Evolutionary conservation across 2,797 vertebrate species (phyloP).

Genomic region (Paguma larvata): DNA sequence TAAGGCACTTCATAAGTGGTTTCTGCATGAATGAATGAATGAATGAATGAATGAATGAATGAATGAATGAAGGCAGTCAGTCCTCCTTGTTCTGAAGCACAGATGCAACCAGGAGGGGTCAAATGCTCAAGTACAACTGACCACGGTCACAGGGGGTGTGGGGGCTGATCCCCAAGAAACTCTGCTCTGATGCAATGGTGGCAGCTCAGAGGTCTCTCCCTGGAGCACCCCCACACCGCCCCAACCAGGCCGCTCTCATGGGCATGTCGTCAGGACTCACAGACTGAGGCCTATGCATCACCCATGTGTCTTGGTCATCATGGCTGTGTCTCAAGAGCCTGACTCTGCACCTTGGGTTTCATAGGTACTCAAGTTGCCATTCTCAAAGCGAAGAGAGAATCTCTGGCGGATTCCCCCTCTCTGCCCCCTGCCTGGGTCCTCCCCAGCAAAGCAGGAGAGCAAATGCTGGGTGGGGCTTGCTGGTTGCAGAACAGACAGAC

Average conservation of each 20-base stretch:
- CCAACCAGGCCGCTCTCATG: not conserved
- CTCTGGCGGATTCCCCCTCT: not conserved
- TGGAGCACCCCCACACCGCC: accelerated
- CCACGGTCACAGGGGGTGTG: accelerated
- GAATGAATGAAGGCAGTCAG: not conserved
- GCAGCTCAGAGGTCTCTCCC: not conserved
- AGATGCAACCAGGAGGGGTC: not conserved
- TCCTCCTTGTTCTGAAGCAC: not conserved
- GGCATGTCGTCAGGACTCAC: accelerated
- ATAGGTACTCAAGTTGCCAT: not conserved
- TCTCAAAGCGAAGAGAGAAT: not conserved
- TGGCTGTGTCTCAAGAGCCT: not conserved
- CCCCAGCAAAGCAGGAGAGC: not conserved
- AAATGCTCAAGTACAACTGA: not conserved
- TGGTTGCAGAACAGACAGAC: not conserved
- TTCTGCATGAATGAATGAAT: not conserved
- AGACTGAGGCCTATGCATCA: not conserved
- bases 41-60: not conserved
- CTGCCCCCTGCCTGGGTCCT: not conserved
- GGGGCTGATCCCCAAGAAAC: not conserved
- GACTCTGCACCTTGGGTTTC: not conserved
- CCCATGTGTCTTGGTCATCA: accelerated
- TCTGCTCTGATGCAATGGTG: too few relatives aligned
- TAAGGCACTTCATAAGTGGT: not conserved
- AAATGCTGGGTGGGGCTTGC: not conserved